A percentile compares a stretch with the other conserved stretches of the same genome.
These are phyloP conservation scores for Lophura nycthemera DNA, from an alignment of 2,113 vertebrate species.

Conservation along the genomic window DNA sequence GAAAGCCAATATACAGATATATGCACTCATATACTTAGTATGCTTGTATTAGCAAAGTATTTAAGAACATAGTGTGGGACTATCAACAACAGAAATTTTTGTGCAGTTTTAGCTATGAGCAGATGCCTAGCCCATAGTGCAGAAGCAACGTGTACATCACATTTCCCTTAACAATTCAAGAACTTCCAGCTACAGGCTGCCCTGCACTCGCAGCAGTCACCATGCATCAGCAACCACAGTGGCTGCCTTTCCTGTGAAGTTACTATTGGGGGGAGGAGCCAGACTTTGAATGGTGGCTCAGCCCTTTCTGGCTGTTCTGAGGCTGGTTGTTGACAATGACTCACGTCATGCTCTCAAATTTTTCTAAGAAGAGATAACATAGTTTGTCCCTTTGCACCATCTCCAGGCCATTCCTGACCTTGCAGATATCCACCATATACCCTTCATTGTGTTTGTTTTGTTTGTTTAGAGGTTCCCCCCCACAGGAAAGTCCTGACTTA, in stretches of 20 bases:
- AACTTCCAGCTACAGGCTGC: background rate
- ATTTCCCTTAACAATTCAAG: background rate
- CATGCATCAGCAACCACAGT: no score
- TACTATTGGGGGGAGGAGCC: background rate
- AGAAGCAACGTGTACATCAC: background rate
- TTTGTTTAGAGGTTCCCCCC: background rate
- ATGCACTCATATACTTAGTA: background rate
- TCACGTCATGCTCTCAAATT: background rate
- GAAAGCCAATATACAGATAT: background rate
- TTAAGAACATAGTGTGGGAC: background rate
- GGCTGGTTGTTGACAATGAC: background rate
- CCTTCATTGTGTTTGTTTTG: background rate
- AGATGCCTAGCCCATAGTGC: background rate
- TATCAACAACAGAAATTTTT: background rate
- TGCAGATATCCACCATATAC: background rate
- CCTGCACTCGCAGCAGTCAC: fast-evolving
- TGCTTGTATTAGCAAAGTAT: background rate
- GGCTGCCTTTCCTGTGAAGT: background rate
- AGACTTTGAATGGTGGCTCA: background rate
- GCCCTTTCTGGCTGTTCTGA: background rate
- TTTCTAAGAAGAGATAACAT: background rate
- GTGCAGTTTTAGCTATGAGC: background rate
- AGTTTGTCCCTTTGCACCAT: background rate
- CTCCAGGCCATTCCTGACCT: background rate
- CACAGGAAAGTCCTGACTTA: background rate